Base-by-base conservation (phyloP, 2,113 vertebrate species). In the Rhegmatorhina hoffmannsi region DNA sequence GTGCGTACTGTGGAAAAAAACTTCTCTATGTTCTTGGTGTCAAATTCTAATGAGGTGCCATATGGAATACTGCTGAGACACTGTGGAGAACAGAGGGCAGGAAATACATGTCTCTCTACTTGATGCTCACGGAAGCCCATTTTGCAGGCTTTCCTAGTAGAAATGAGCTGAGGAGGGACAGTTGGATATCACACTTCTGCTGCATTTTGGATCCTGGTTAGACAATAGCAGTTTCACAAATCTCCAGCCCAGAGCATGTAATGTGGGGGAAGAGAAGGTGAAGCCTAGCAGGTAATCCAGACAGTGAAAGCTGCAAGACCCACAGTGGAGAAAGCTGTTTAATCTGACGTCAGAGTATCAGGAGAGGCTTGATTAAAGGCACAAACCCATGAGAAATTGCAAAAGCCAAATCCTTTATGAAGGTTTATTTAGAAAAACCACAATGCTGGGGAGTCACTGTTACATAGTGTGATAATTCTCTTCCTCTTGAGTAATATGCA, bases 341-440 rank as follows among this genome's bases (percentile, higher is more conserved):
- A 73, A 60, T 56, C 24, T 85, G 64, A 62, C 50, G 23, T 46
- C 53, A 79, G 59, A 84, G 29, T 24, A 63, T 14, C 73, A 62
- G 46, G 10, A 8, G 13, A 81, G 9, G 33, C 26, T 90, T 43
- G 12, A 81, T 59, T 89, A 38, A 72, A 82, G n/a, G 34, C 49
- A 60, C 44, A 62, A 90, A 92, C 9, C 36, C 56, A 40, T 14
- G 4, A 93, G 50, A 74, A 87, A 95, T 2, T 66, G 52, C 88
- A 80, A 62, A 89, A 67, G 21, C 31, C 58, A 64, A 92, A 49
- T 87, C 28, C 16, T 85, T 92, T 89, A 49, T 74, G 80, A 92
- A 93, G 68, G 38, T 97, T 97, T 97, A 97, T 97, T 97, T 96
- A 96, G 84, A 96, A 97, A 97, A 96, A 81, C 13, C 89, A 90